Conservation (phyloP, 2,888 invertebrate genomes). For the Megastigmus dorsalis region DNA sequence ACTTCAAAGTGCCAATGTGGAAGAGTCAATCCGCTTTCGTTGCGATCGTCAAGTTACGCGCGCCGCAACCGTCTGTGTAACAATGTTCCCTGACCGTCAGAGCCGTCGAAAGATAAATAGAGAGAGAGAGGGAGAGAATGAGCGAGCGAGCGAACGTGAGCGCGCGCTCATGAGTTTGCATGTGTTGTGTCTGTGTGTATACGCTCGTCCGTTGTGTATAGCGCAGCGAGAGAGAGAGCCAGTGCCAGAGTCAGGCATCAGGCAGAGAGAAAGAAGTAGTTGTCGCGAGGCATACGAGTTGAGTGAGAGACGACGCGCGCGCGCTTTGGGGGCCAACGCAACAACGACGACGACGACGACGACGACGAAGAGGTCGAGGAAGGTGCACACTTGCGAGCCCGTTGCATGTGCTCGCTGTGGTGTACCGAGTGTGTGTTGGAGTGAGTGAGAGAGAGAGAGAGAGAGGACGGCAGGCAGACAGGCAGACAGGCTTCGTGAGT, state of each 20-base stretch:
- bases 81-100: constrained; percentile 20
- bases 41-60: no score
- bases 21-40: no score
- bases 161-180: no score
- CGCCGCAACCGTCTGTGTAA: no score
- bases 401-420: background rate
- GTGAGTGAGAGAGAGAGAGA: constrained; percentile 45
- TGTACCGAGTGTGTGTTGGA: background rate
- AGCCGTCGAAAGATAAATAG: constrained; percentile 11
- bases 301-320: constrained; percentile 18
- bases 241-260: no score
- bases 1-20: no score
- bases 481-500: background rate
- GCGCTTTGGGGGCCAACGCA: background rate
- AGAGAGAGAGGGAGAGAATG: no score
- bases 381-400: no score
- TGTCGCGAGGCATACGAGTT: background rate
- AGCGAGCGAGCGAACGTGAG: no score
- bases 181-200: no score
- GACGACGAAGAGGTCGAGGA: constrained; percentile 5
- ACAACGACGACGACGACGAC: constrained; percentile 54
- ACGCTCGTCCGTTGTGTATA: no score
- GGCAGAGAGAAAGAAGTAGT: constrained; percentile 6
- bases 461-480: background rate
- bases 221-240: no score